These are phyloP conservation scores for Tricholauxania praeusta DNA, from an alignment of 2,888 invertebrate species.

Conservation along the genomic window DNA sequence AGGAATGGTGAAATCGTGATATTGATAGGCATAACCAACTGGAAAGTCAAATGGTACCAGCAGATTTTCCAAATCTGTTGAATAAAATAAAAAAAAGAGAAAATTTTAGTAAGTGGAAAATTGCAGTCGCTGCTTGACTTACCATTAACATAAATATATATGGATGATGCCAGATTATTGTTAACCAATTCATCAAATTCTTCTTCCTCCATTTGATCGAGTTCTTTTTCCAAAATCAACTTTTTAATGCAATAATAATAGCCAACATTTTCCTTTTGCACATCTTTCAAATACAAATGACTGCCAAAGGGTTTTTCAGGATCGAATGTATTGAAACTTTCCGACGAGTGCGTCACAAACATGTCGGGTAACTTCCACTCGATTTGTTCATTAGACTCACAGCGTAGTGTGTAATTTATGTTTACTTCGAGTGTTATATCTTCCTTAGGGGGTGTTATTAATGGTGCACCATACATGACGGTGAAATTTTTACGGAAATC, in stretches of 20 bases:
- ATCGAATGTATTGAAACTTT: constrained; percentile 50
- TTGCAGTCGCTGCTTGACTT: constrained; percentile 44
- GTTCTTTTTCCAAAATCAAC: constrained; percentile 46
- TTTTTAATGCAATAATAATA: constrained; percentile 72
- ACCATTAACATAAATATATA: constrained; percentile 73
- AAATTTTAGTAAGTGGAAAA: not conserved
- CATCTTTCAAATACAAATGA: constrained; percentile 68
- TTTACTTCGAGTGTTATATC: constrained; percentile 62
- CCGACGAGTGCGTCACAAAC: constrained; percentile 11
- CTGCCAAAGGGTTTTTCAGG: constrained; percentile 65
- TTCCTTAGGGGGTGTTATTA: constrained; percentile 62
- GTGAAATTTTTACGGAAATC: constrained; percentile 55
- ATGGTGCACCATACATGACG: constrained; percentile 60
- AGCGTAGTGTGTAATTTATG: constrained; percentile 66
- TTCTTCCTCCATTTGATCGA: constrained; percentile 55
- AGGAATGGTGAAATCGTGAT: constrained; percentile 70
- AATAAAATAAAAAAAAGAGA: constrained; percentile 48
- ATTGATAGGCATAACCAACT: constrained; percentile 65
- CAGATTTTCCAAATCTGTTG: constrained; percentile 69
- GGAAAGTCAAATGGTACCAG: constrained; percentile 64
- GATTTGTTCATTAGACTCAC: constrained; percentile 67
- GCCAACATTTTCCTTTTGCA: constrained; percentile 70
- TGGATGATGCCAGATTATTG: constrained; percentile 63
- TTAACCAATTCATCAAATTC: constrained; percentile 61
- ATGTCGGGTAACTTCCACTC: constrained; percentile 60